Percentiles rank a stretch among this genome's conserved stretches.
phyloP scores from a whole-genome alignment of 2,113 vertebrate species.

The Dolichallabes microphthalmus region DNA sequence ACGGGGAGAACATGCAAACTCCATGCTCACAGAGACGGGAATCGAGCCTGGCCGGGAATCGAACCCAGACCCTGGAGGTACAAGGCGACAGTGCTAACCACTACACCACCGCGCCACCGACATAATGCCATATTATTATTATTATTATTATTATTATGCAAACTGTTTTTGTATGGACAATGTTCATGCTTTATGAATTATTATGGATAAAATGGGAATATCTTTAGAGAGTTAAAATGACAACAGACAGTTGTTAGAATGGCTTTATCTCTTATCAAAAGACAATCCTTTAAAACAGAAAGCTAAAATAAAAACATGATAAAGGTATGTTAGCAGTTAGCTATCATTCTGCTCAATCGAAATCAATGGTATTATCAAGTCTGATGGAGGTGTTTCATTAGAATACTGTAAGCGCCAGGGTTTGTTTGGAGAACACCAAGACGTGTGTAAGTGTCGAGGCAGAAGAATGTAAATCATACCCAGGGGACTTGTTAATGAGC shows the following conservation, averaged over 20 bases:
- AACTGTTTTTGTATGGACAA: not conserved
- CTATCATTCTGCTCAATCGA: not conserved
- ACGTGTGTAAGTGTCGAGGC: not conserved
- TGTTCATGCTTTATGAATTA: not conserved
- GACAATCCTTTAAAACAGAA: not conserved
- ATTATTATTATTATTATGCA: not conserved
- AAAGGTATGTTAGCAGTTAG: not conserved
- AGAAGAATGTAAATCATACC: not conserved
- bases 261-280: too few species aligned
- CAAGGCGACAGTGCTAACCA: too few species aligned
- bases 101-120: too few species aligned
- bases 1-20: too few species aligned
- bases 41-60: too few species aligned
- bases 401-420: not conserved
- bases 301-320: not conserved
- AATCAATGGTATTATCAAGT: not conserved
- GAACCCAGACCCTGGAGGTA: too few species aligned
- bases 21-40: too few species aligned
- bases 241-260: not conserved
- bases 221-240: not conserved
- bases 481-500: slow-evolving; percentile 10
- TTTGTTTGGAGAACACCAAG: not conserved
- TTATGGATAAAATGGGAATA: not conserved
- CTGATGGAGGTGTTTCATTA: not conserved
- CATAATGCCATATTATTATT: too few species aligned